Evolutionary conservation across 2,113 vertebrate genomes (phyloP), one percentile per base, ranked within the genome.

Genomic region (Plestiodon gilberti): DNA sequence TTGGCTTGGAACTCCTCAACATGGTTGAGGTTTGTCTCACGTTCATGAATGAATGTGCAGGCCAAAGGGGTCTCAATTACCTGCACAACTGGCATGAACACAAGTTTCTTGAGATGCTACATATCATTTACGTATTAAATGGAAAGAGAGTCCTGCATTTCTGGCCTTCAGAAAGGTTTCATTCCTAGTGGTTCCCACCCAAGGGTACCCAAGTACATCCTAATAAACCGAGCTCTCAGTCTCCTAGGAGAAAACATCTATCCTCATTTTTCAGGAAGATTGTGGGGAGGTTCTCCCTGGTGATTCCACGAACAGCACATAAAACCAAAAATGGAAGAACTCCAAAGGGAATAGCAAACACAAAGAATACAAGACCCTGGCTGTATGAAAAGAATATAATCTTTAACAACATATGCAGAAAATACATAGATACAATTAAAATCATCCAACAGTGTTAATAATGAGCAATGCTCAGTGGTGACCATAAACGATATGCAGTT

Each of bases 231-330:
- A 78, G n/a, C 15, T 57, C 23, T 22, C 22, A 77, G 14, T 6
- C 43, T 83, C 64, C 74, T 65, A n/a, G n/a, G n/a, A 55, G 52
- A 13, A 55, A 8, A 55, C 52, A 35, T 35, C 18, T 70, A 33
- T 6, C 25, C 70, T 88, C 81, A 79, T 38, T 88, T 81, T 20
- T 28, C 61, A 90, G 81, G 62, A 38, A 74, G 55, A 48, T n/a
- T n/a, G n/a, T n/a, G n/a, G n/a, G n/a, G n/a, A n/a, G n/a, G n/a
- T n/a, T n/a, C n/a, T n/a, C n/a, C n/a, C n/a, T n/a, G n/a, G n/a
- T n/a, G n/a, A n/a, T n/a, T n/a, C n/a, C n/a, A n/a, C n/a, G n/a
- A n/a, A n/a, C n/a, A n/a, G n/a, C n/a, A n/a, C n/a, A n/a, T n/a
- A n/a, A n/a, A n/a, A n/a, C n/a, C n/a, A n/a, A n/a, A n/a, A n/a